Conservation (phyloP, 2,113 vertebrate genomes). For the Cyprinodon variegatus region DNA sequence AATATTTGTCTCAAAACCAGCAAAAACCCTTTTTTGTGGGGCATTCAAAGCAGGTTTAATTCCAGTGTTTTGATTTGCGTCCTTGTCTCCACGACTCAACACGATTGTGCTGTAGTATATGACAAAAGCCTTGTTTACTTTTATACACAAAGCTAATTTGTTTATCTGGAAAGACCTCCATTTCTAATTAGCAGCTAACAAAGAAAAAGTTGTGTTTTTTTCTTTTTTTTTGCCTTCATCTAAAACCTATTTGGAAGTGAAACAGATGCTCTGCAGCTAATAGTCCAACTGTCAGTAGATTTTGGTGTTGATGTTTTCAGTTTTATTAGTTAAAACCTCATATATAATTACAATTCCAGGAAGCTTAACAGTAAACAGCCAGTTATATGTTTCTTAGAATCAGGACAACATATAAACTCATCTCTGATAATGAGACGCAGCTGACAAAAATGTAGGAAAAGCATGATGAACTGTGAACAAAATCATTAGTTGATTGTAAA, state of each 20-base stretch:
- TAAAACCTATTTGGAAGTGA: neutral
- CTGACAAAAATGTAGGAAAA: too few relatives aligned
- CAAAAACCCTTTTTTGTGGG: constrained; percentile 8
- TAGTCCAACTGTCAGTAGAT: neutral
- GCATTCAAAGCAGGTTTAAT: constrained; percentile 49
- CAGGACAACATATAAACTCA: too few relatives aligned
- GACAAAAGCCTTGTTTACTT: constrained; percentile 49
- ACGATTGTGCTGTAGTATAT: constrained; percentile 29
- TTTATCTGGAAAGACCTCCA: constrained; percentile 36
- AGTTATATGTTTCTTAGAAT: too few relatives aligned
- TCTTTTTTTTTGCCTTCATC: neutral
- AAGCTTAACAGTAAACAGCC: neutral
- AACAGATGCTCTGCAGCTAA: neutral
- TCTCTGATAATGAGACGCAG: too few relatives aligned
- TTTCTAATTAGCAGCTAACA: constrained; percentile 11
- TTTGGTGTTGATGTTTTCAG: neutral
- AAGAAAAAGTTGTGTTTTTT: neutral
- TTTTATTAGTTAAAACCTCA: neutral
- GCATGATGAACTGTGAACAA: too few relatives aligned
- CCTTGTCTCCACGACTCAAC: constrained; percentile 32
- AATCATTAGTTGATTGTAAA: too few relatives aligned
- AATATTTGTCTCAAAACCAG: constrained; percentile 32
- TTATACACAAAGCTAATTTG: constrained; percentile 20
- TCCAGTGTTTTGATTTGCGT: constrained; percentile 49
- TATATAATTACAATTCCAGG: neutral